phyloP scores from a whole-genome alignment of 2,797 vertebrate genomes.

The Danio albolineatus region DNA sequence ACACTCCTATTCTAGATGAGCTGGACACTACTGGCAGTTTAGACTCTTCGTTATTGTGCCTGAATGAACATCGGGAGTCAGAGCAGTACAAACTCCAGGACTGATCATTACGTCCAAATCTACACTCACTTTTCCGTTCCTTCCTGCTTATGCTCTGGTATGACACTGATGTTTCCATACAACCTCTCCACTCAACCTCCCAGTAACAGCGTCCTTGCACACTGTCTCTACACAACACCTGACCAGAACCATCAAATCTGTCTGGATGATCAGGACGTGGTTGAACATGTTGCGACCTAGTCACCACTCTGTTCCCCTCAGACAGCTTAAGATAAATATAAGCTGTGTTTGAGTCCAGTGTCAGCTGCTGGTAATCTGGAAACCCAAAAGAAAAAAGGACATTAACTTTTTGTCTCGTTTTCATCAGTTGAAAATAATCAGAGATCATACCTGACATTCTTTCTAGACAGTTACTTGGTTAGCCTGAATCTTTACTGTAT shows the following conservation, averaged over 20 bases:
- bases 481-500: too few species aligned
- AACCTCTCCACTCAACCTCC: slow-evolving; percentile 5
- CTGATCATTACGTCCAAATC: not conserved
- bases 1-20: slow-evolving; percentile 7
- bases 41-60: not conserved
- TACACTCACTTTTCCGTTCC: not conserved
- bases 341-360: not conserved
- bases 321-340: not conserved
- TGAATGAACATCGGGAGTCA: not conserved
- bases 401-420: too few species aligned
- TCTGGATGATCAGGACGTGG: not conserved
- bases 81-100: slow-evolving; percentile 17
- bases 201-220: not conserved
- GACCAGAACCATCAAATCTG: not conserved
- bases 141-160: slow-evolving; percentile 19
- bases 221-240: slow-evolving; percentile 7
- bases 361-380: not conserved
- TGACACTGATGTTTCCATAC: not conserved
- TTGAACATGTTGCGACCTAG: not conserved
- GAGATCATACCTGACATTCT: too few species aligned
- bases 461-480: too few species aligned
- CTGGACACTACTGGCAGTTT: not conserved
- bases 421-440: too few species aligned
- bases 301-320: not conserved
- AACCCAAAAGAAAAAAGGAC: too few species aligned